phyloP scores from a whole-genome alignment of 2,888 invertebrate genomes.

The Hypselothyrea guttata region DNA sequence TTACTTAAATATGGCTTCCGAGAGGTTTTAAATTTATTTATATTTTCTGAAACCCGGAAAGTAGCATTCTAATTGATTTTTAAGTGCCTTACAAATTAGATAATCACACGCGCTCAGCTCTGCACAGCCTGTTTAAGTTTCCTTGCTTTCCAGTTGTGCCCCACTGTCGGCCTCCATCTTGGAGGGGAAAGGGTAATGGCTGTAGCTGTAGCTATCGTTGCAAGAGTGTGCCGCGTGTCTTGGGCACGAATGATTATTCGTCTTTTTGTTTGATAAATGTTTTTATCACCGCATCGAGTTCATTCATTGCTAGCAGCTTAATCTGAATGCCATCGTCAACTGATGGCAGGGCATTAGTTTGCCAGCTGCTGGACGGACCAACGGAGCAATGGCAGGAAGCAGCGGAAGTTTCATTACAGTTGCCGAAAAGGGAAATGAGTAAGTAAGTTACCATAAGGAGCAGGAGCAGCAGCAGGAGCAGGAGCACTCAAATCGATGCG shows the following conservation, averaged over 20 bases:
- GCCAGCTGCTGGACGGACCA: conserved; percentile 50
- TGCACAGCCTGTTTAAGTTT: conserved; percentile 6
- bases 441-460: conserved; percentile 14
- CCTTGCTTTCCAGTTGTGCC: conserved; percentile 4
- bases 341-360: conserved; percentile 82
- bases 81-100: conserved; percentile 70
- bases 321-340: conserved; percentile 82
- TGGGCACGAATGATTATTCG: conserved; percentile 77
- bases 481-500: conserved; percentile 70
- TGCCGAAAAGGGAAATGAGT: conserved; percentile 63
- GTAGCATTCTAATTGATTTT: conserved; percentile 69
- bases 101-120: conserved; percentile 53
- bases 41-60: conserved; percentile 19
- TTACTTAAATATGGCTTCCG: conserved; percentile 7
- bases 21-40: not conserved
- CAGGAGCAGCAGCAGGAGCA: not conserved
- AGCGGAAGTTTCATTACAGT: conserved; percentile 79
- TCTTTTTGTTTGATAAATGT: conserved; percentile 81
- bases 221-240: conserved; percentile 40
- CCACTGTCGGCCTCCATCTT: not conserved
- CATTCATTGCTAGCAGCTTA: conserved; percentile 82
- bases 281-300: conserved; percentile 83
- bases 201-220: conserved; percentile 26
- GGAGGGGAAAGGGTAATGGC: conserved; percentile 31
- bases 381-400: not conserved